Conservation (phyloP, 2,888 invertebrate species). For the Spialia ferax region DNA sequence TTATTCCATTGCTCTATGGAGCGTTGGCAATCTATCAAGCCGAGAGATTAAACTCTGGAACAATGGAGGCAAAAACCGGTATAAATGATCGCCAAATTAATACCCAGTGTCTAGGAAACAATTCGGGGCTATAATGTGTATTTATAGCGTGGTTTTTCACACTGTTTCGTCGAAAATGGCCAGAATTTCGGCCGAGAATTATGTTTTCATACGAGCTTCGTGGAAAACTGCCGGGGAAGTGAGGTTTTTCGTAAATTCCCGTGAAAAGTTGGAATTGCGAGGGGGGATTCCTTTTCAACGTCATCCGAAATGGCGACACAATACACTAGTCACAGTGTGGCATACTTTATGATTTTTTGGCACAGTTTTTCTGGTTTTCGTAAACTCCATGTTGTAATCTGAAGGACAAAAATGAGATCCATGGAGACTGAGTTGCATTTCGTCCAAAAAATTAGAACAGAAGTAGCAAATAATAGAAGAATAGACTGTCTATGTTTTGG, state of each 20-base stretch:
- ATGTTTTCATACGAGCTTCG: constrained; percentile 20
- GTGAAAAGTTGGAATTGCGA: constrained; percentile 13
- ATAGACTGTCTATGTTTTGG: no score
- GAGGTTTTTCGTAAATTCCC: constrained; percentile 19
- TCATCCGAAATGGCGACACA: constrained; percentile 6
- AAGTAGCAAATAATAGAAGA: no score
- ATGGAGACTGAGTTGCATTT: no score
- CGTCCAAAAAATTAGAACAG: no score
- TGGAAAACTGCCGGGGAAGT: constrained; percentile 19
- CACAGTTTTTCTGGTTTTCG: constrained; percentile 13
- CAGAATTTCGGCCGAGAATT: constrained; percentile 15
- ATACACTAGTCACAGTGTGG: constrained; percentile 3
- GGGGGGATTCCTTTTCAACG: constrained; percentile 13
- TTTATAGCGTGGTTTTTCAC: constrained; percentile 32
- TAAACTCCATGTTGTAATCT: background rate
- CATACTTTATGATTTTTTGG: background rate
- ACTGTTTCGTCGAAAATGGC: constrained; percentile 11
- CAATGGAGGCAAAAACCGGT: constrained; percentile 27
- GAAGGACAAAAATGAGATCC: no score
- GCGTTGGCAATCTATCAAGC: constrained; percentile 27
- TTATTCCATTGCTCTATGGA: constrained; percentile 25
- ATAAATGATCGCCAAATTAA: constrained; percentile 33
- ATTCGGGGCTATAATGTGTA: constrained; percentile 21
- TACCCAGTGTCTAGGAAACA: constrained; percentile 29
- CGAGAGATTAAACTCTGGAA: constrained; percentile 29